Base-by-base conservation (phyloP, 2,113 vertebrate species). In the Albula goreensis region DNA sequence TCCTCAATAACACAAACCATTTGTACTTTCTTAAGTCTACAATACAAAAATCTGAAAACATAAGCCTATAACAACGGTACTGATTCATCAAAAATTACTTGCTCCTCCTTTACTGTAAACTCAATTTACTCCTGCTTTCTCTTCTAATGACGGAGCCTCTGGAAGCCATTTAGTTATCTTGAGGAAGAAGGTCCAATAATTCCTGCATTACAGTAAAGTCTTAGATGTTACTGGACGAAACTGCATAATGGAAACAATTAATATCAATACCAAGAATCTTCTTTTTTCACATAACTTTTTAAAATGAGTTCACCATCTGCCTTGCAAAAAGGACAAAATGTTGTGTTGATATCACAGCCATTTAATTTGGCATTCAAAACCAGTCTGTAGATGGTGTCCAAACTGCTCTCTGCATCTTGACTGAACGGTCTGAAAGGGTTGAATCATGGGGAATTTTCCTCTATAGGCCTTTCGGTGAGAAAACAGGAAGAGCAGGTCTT, bases 191-290 rank as follows among this genome's bases (percentile, higher is more conserved):
- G 88, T 91, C 89, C 91, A 93, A 94, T 95, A 93, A 94, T 94
- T 95, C 92, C 93, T 93, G 91, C 93, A 93, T 93, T 95, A 94
- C 93, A 92, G 93, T 94, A 94, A 92, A 92, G 92, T 93, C 91
- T 91, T 92, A 90, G 93, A 93, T 88, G 93, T 94, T 94, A 94
- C 94, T 93, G 92, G 91, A 92, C 93, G 88, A 91, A 91, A 94
- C 94, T 93, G 91, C 93, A 94, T 93, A 94, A 95, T 94, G 92
- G 92, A 66, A 49, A 90, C 57, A 88, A 94, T 95, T 93, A 92
- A 95, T 95, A 91, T 85, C 83, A 90, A 90, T 88, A 91, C 31
- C 31, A 90, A 91, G 90, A 92, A 87, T 88, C 93, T 92, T 94
- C 87, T 86, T 90, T 90, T 87, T 85, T 84, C 90, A 85, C 81